phyloP scores from a whole-genome alignment of 2,888 invertebrate species.

The Lamellibrachia satsuma region DNA sequence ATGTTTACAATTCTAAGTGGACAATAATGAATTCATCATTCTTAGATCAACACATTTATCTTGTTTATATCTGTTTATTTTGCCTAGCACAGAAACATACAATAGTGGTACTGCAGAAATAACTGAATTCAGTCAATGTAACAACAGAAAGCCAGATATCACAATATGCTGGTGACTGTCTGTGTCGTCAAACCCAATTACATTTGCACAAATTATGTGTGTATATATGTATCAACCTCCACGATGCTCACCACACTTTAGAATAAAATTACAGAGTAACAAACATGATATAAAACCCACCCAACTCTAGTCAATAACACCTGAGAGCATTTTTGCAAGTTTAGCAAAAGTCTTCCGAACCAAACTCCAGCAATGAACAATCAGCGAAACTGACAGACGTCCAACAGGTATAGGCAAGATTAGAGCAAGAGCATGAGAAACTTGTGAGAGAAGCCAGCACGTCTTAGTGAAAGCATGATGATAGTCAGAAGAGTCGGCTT shows the following conservation, averaged over 20 bases:
- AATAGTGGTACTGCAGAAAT: neutral
- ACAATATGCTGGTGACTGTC: neutral
- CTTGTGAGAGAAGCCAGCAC: neutral
- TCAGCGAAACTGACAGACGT: neutral
- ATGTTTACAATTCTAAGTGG: neutral
- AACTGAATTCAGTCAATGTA: neutral
- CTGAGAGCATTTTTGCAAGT: neutral
- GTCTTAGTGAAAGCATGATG: neutral
- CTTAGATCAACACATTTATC: neutral
- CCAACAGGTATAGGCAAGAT: neutral
- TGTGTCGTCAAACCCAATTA: neutral
- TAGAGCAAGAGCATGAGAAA: neutral
- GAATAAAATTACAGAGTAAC: neutral
- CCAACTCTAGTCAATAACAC: neutral
- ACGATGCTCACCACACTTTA: neutral
- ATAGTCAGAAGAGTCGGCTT: neutral
- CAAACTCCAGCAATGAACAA: neutral
- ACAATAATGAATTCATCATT: neutral
- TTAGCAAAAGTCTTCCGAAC: neutral
- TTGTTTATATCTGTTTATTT: neutral
- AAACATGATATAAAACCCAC: neutral
- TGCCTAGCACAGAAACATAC: neutral
- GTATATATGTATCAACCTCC: neutral
- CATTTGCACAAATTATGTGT: neutral
- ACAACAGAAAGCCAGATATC: neutral